Base-by-base conservation (phyloP, 2,888 invertebrate genomes). In the Polyploca ridens region DNA sequence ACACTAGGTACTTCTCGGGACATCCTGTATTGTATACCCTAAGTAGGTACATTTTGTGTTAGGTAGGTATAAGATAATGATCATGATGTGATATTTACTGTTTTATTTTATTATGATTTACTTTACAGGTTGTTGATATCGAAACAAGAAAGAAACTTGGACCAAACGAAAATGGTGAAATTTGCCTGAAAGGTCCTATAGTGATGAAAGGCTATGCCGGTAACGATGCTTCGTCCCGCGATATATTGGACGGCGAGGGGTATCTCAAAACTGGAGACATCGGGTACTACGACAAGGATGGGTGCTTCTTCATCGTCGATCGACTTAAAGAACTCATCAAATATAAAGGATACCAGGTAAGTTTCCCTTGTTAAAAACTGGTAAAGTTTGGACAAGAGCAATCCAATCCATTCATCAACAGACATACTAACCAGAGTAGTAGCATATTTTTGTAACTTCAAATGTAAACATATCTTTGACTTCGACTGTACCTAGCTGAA, bases 311-410 rank as follows among this genome's bases (percentile, higher is more conserved):
- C 67, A 83, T 91, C 11, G 88, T 90, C 19, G 90, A 91, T 65
- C 71, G 90, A 14, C 73, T 90, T 11, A 91, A 91, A 66, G 90
- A 91, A 70, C 81, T 91, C 8, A 90, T 91, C 66, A 91, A 91
- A 70, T 91, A 90, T 67, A 91, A 91, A 65, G 89, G 89, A 8
- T 65, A 66, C 63, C 83, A 83, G 77, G 83, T 82, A 63, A 60
- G 71, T 11, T 27, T 62, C 13, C 27, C 27, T 46, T 46, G 6
- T 38, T 11, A 38, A 38, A 8, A 38, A 38, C 46, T 5, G 44
- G 11, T 44, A 14, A 13, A 10, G 14, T 44, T 7, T 8, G 38
- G 10, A 35, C 0, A 35, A 35, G 35, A 35, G 35, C 35, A 35
- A 6, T 7, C 35, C 27, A 27, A 27, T 27, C 27, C 27, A 27